These are phyloP conservation scores for Macaria liturata DNA, from an alignment of 2,888 invertebrate species.

Conservation along the genomic window DNA sequence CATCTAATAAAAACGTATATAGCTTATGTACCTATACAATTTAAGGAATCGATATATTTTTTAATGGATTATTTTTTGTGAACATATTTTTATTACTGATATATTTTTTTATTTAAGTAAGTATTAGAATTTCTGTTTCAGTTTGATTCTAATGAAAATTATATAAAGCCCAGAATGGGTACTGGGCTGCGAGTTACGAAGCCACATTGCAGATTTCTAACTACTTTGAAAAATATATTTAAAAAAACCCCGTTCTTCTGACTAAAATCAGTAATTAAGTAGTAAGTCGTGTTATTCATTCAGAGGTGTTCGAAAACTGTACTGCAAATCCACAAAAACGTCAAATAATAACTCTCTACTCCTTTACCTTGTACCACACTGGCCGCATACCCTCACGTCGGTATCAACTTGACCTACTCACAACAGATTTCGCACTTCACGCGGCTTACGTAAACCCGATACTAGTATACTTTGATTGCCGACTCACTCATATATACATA, in stretches of 20 bases:
- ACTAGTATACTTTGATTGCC: conserved; percentile 36
- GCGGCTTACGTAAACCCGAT: conserved; percentile 45
- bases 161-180: not conserved
- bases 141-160: too few relatives aligned
- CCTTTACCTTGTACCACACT: conserved; percentile 13
- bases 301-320: not conserved
- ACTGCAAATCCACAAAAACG: not conserved
- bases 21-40: too few relatives aligned
- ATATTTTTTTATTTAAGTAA: too few relatives aligned
- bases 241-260: too few relatives aligned
- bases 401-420: conserved; percentile 54
- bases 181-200: not conserved
- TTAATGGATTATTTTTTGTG: too few relatives aligned
- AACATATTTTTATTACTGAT: too few relatives aligned
- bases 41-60: too few relatives aligned
- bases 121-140: too few relatives aligned
- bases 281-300: not conserved
- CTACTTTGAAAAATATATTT: too few relatives aligned
- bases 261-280: too few relatives aligned
- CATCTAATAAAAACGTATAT: too few relatives aligned
- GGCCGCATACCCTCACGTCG: conserved; percentile 29
- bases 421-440: conserved; percentile 55
- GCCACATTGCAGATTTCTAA: not conserved
- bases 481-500: not conserved
- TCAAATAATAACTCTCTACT: not conserved